These are phyloP conservation scores for Ascidia mentula DNA, from an alignment of 23 tunicate species.

Conservation along the genomic window DNA sequence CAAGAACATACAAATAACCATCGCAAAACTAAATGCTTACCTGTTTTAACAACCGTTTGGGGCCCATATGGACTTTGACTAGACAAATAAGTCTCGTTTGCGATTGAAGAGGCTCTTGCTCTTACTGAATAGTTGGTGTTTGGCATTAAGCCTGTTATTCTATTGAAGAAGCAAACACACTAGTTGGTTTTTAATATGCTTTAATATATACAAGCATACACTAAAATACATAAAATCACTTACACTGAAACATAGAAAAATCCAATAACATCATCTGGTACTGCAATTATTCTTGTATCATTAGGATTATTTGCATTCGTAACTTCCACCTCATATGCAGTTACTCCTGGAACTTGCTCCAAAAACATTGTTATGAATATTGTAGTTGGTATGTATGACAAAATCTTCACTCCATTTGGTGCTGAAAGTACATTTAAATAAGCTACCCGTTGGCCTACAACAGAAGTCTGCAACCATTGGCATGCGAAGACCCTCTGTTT, in stretches of 20 bases:
- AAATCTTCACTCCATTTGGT: not conserved
- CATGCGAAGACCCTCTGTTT: too few relatives aligned
- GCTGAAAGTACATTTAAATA: too few relatives aligned
- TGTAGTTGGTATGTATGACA: not conserved
- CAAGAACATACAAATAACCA: too few relatives aligned
- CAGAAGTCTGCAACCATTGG: too few relatives aligned
- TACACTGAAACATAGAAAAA: not conserved
- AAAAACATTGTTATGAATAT: not conserved
- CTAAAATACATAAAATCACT: too few relatives aligned
- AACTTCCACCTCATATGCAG: not conserved
- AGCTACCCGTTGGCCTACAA: too few relatives aligned
- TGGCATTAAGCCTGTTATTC: not conserved
- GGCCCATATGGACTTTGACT: not conserved
- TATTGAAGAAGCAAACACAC: too few relatives aligned
- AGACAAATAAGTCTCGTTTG: not conserved
- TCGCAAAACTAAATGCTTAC: too few relatives aligned
- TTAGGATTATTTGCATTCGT: not conserved
- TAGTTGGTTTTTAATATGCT: too few relatives aligned
- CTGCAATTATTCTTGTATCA: not conserved
- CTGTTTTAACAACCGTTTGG: not conserved
- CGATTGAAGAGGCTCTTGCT: not conserved
- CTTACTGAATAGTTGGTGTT: not conserved
- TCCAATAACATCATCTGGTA: not conserved
- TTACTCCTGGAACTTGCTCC: conserved; percentile 11
- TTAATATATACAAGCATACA: too few relatives aligned